A percentile compares a stretch with the other conserved stretches of the same genome.
These are phyloP conservation scores for Pachypanchax playfairii DNA, from an alignment of 2,113 vertebrate species.

Conservation along the genomic window DNA sequence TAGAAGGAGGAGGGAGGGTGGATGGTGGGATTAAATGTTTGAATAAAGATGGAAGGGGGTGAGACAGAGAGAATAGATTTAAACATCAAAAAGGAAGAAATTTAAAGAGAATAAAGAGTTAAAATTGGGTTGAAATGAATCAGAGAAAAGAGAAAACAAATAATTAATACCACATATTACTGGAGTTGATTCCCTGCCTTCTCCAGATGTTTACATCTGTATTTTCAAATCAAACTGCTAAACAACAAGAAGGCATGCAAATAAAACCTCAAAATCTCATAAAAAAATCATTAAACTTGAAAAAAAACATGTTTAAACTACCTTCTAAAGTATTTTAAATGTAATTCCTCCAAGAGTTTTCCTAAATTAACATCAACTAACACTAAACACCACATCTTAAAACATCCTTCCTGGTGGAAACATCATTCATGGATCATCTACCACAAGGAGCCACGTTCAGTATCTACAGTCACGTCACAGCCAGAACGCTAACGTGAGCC, in stretches of 20 bases:
- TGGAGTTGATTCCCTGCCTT: background rate
- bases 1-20: slow-evolving; percentile 50
- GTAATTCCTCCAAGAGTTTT: background rate
- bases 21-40: slow-evolving; percentile 2
- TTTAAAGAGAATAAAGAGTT: slow-evolving; percentile 2
- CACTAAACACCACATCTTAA: background rate
- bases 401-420: background rate
- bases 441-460: slow-evolving; percentile 8
- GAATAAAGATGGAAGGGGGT: slow-evolving; percentile 53
- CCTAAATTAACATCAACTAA: slow-evolving; percentile 13
- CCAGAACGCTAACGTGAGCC: slow-evolving; percentile 7
- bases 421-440: slow-evolving; percentile 48
- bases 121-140: too few relatives aligned
- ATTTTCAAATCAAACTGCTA: background rate
- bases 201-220: background rate
- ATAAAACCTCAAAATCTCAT: background rate
- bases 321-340: background rate
- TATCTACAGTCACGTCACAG: slow-evolving; percentile 46
- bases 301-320: too few relatives aligned
- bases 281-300: too few relatives aligned
- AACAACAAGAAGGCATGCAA: background rate
- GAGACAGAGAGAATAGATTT: background rate
- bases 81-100: background rate
- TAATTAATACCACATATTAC: slow-evolving; percentile 41
- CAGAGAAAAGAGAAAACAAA: slow-evolving; percentile 6